Base-by-base conservation (phyloP, 2,888 invertebrate genomes). In the Doris montereyensis region DNA sequence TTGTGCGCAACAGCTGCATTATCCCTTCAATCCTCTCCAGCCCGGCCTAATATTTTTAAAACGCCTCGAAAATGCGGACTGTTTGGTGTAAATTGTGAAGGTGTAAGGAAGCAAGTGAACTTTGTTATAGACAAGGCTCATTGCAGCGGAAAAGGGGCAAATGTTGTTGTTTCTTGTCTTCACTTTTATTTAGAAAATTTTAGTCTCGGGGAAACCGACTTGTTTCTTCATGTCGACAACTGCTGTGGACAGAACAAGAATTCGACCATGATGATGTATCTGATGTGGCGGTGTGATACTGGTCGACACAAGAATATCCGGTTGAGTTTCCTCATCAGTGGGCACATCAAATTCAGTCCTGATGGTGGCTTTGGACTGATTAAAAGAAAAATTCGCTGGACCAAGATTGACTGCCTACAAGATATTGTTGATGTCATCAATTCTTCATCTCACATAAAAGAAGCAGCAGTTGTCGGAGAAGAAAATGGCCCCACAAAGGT, bases 1-100 rank as follows among this genome's bases (percentile, higher is more conserved):
- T 68, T 75, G 72, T 76, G 81, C 83, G 10, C 83, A 83, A 62
- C 83, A 83, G 68, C 13, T 83, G 10, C 83, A 83, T 34, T 84
- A 78, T 52, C 84, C 84, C 8, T 72, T 32, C n/a, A 62, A 82
- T 67, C 83, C 84, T n/a, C 67, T 76, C 30, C 84, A 84, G 70
- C 83, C 84, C 70, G 84, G 84, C 3, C 83, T 81, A 0, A 60
- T 83, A 17, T 83, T 76, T 82, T 84, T 58, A 67, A 82, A 77
- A 72, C 79, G 13, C 79, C 76, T 1, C 32, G 67, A 2, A 72
- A 76, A 17, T 79, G 76, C 32, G 67, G 72, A 4, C 3, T 79
- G 1, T 76, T 79, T 34, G 76, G 79, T 4, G 41, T 79, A 4
- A 70, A 76, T 34, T n/a, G 35, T 10, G 76, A 79, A 70, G 79